These are phyloP conservation scores for Lutjanus argentimaculatus DNA, from an alignment of 2,797 vertebrate species.

Conservation along the genomic window DNA sequence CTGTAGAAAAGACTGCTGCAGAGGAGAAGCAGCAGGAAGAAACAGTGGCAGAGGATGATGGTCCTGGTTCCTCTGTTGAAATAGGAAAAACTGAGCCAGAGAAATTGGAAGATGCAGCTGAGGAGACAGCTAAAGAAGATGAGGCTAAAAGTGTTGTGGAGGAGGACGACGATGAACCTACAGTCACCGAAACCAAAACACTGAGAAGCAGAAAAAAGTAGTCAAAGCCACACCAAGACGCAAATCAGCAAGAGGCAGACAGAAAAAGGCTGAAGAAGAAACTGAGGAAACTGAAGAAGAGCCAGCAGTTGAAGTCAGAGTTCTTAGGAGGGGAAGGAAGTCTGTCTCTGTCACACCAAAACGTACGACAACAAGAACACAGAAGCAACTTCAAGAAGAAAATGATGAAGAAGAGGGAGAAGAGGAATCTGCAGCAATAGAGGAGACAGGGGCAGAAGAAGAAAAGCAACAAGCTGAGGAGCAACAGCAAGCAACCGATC, in stretches of 20 bases:
- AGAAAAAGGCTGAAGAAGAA: conserved; percentile 25
- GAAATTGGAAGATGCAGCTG: not conserved
- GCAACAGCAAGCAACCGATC: not conserved
- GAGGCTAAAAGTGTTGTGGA: not conserved
- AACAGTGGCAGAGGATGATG: not conserved
- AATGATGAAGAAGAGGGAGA: not conserved
- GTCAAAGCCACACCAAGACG: conserved; percentile 86
- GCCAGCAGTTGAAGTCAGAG: conserved; percentile 11
- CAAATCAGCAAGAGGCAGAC: conserved; percentile 70
- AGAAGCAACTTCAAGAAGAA: too few relatives aligned
- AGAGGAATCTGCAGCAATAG: not conserved
- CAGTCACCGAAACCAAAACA: conserved; percentile 79
- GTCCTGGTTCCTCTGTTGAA: not conserved
- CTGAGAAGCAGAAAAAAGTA: conserved; percentile 82
- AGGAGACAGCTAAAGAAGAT: not conserved
- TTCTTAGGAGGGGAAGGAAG: not conserved
- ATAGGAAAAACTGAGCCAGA: not conserved
- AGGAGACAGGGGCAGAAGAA: not conserved
- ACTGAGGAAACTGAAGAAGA: conserved; percentile 18
- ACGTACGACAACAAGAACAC: not conserved
- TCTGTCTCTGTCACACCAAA: conserved; percentile 2
- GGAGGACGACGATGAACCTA: conserved; percentile 51
- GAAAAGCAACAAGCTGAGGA: not conserved
- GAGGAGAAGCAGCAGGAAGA: conserved; percentile 7
- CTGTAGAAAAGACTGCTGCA: not conserved